Base-by-base conservation (phyloP, 2,113 vertebrate genomes). In the Oxyura jamaicensis region DNA sequence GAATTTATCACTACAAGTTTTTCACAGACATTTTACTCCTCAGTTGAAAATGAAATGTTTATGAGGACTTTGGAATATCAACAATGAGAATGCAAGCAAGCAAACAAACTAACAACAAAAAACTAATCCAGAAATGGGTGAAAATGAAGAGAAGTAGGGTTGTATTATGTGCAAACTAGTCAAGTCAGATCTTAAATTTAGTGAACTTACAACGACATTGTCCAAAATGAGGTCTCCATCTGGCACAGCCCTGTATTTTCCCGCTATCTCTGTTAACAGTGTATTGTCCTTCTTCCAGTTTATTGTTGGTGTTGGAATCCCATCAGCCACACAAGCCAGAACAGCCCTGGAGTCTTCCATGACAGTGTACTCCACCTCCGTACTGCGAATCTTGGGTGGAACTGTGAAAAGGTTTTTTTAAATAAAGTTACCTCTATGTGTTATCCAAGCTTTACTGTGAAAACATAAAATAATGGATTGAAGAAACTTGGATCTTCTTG, bases 141-240 rank as follows among this genome's bases (percentile, higher is more conserved):
- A 62, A 76, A 72, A 59, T 1, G 0, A 72, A 77, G 53, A 63
- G 36, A 56, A 91, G 23, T 12, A 33, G 25, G 8, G 35, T 62
- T 42, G 83, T 88, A 62, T 28, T 74, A 85, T 29, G 48, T 53
- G n/a, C 65, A 77, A 90, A 42, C 3, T 23, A 52, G 26, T 58
- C 36, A 72, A 83, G 23, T 66, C n/a, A 42, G 11, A 60, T 52
- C 17, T 81, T 78, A 75, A 41, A 84, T 46, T 73, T 41, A 62
- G 67, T 53, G 76, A 91, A 95, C 97, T 98, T 97, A 99, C 99
- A 98, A 98, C 97, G 91, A 97, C 98, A 8, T 96, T 98, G 93
- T 99, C 98, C 89, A 99, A 97, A 79, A 99, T 72, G 72, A 99
- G 98, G 88, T 99, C 98, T 96, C 99, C 99, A 44, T 98, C 98